Evolutionary conservation across 1,140 invertebrate species (phyloP), one percentile per base, ranked within the genome.

Genomic region (Arion vulgaris): DNA sequence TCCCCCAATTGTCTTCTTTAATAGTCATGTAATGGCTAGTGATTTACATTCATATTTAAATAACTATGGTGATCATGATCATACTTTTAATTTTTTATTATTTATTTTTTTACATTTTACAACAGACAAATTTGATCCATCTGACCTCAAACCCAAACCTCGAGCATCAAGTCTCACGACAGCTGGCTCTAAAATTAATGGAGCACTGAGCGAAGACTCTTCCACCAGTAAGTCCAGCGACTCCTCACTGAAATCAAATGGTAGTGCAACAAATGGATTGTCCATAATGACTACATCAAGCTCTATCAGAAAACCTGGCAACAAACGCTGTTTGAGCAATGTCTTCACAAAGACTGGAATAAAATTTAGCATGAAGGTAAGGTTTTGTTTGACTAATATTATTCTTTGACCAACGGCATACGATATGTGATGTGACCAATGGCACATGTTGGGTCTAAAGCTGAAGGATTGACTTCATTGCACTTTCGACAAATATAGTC

Each of bases 121-220:
- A 68, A 66, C 84, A 83, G 80, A 84, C 57, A 85, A 85, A 68
- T 85, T 81, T 83, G 82, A 83, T 41, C 82, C 81, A 1, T 85
- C 84, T 13, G 81, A 83, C 41, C 83, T 83, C 49, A 81, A 84
- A 41, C 66, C 80, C 5, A 83, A 85, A 72, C 53, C 78, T 53
- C 68, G 74, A 78, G 84, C 53, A 32, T 41, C 62, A 1, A 81
- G 0, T 38, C 5, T 45, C 0, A 38, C 45, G 9, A 13, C 76
- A 36, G 15, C 51, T 36, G 36, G 32, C 0, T 53, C 23, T 23
- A 81, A 53, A 19, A 53, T 39, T 2, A 53, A 73, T 38, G 71
- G 45, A 38, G 15, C 34, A 23, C 28, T 78, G 57, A 78, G 45
- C 19, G 76, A 78, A 66, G 57, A 78, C 7, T 19, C 51, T 62